These are phyloP conservation scores for Polypedilum pembai DNA, from an alignment of 1,140 invertebrate genomes.

Conservation along the genomic window DNA sequence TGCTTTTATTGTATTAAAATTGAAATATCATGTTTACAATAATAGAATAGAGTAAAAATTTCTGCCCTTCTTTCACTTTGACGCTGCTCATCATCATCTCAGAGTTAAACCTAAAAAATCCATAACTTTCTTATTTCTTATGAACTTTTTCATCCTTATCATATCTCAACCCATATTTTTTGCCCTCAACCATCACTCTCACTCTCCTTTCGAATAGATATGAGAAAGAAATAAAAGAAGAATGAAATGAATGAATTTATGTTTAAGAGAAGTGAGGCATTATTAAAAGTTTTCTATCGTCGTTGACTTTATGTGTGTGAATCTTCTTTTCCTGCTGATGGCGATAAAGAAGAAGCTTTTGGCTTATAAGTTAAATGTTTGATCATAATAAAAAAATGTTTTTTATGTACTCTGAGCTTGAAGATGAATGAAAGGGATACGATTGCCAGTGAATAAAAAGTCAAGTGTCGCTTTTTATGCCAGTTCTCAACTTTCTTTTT, in stretches of 20 bases:
- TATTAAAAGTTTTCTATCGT: background rate
- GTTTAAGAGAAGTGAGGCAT: background rate
- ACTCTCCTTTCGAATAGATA: background rate
- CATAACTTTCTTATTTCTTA: too few relatives aligned
- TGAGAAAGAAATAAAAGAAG: background rate
- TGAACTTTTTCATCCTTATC: too few relatives aligned
- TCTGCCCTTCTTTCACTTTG: background rate
- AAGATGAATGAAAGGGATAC: too few relatives aligned
- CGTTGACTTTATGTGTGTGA: background rate
- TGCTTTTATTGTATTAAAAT: background rate
- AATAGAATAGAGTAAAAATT: background rate
- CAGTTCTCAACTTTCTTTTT: too few relatives aligned
- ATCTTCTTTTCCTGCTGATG: background rate
- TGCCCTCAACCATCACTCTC: too few relatives aligned
- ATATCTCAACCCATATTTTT: too few relatives aligned
- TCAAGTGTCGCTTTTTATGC: too few relatives aligned
- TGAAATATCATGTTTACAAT: slow-evolving; percentile 8
- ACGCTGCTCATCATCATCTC: too few relatives aligned
- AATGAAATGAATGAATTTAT: slow-evolving; percentile 7
- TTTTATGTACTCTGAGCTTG: too few relatives aligned
- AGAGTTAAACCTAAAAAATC: too few relatives aligned
- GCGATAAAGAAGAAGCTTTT: background rate
- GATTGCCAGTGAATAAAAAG: too few relatives aligned
- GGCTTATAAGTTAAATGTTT: background rate
- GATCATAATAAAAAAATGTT: background rate